Evolutionary conservation across 2,113 vertebrate genomes (phyloP).

Genomic region (Zosterops borbonicus): DNA sequence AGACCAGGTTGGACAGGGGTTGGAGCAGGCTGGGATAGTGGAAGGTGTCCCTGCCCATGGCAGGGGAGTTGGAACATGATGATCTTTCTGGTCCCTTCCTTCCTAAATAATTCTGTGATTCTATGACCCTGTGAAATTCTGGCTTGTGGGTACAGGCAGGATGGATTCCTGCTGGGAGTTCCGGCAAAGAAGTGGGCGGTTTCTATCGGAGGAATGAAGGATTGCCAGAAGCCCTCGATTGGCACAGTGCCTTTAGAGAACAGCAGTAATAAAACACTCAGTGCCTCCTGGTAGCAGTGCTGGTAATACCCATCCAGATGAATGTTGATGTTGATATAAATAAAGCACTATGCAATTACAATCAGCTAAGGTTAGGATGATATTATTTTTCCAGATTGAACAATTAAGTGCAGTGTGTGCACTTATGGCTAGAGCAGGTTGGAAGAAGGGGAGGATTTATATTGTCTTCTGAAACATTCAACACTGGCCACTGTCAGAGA

Average conservation of each 20-base stretch:
- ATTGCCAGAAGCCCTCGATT: background rate
- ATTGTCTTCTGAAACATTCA: background rate
- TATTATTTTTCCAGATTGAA: background rate
- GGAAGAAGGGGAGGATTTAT: background rate
- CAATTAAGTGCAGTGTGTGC: background rate
- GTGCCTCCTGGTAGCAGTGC: background rate
- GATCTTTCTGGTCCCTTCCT: background rate
- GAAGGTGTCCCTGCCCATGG: background rate
- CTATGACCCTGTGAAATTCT: background rate
- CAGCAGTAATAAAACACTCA: background rate
- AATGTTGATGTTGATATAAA: slow-evolving; percentile 15
- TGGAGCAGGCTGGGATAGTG: accelerated
- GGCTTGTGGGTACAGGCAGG: background rate
- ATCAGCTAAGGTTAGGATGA: background rate
- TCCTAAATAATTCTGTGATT: background rate
- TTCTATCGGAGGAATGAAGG: background rate
- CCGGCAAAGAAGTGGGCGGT: background rate
- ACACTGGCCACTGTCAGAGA: background rate
- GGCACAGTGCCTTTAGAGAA: background rate
- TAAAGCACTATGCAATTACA: background rate
- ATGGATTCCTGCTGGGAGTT: background rate
- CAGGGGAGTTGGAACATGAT: accelerated
- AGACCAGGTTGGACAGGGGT: accelerated
- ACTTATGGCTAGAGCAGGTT: background rate
- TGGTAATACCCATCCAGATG: background rate